Evolutionary conservation across 2,113 vertebrate species (phyloP), one percentile per base, ranked within the genome.

Genomic region (Nannospalax galili): DNA sequence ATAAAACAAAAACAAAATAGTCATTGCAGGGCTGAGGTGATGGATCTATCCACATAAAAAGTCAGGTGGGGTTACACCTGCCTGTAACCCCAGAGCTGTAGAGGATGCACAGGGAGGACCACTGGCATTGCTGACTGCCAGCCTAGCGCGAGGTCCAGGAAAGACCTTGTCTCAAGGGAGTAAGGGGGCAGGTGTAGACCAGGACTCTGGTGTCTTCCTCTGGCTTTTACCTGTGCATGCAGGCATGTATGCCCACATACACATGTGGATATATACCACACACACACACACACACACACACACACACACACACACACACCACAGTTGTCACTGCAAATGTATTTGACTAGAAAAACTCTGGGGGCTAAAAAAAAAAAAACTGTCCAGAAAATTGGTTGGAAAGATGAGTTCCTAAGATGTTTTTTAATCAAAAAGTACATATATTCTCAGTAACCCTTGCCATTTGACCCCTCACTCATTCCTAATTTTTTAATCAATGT

Each of bases 341-440:
- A 74, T 69, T 82, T 93, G 88, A 85, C 28, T 64, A 88, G 81
- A 88, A 84, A 84, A 93, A 80, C 64, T 65, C 35, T n/a, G 56
- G 92, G 67, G 24, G 32, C 64, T 84, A 77, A 88, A 37, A 77
- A 28, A 30, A 84, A 77, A 88, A 37, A 77, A 28, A 30, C 12
- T n/a, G 95, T 75, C 93, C 67, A 19, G 48, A 89, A 95, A 95
- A 52, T 73, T 22, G 37, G 2, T 90, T 79, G n/a, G 74, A 92
- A 95, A 89, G 28, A 15, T 48, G 37, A 87, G 14, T 52, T 19
- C 45, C 17, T 92, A 79, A 92, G 90, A 52, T 16, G 7, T 92
- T 40, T 48, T 84, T 70, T 28, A 64, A 10, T 85, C 40, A 45
- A 80, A 72, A 73, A 32, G 24, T 45, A 72, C 48, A 19, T 45